Percentiles rank a stretch among this genome's conserved stretches.
Conservation (phyloP, 2,113 vertebrate species). For the Sinocyclocheilus rhinocerous region DNA sequence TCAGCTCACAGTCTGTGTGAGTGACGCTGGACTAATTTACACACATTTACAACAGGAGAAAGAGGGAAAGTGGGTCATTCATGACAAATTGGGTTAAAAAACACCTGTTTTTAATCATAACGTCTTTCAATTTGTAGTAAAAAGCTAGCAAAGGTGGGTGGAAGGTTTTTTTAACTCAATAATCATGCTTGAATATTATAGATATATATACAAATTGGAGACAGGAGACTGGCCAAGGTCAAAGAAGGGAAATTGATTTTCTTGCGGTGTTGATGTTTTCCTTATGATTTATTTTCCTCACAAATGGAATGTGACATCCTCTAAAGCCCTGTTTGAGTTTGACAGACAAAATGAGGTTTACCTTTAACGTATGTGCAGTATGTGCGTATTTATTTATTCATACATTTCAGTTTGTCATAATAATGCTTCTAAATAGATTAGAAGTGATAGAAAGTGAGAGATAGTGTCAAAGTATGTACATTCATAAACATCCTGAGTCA, state of each 20-base stretch:
- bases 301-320: slow-evolving; percentile 18
- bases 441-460: neutral
- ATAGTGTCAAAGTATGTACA: neutral
- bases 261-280: neutral
- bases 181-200: neutral
- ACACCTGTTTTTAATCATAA: neutral
- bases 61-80: neutral
- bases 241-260: slow-evolving; percentile 15
- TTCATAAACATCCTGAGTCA: neutral
- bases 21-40: neutral
- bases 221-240: slow-evolving; percentile 52
- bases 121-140: neutral
- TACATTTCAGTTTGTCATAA: neutral
- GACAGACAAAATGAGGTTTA: neutral
- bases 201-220: neutral
- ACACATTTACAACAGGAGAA: neutral
- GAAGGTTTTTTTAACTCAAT: neutral
- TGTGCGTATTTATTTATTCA: slow-evolving; percentile 18
- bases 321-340: neutral
- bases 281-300: slow-evolving; percentile 14
- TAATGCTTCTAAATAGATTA: slow-evolving; percentile 5
- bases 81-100: neutral
- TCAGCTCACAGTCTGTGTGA: slow-evolving; percentile 16
- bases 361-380: neutral
- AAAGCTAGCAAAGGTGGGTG: neutral